Conservation (phyloP, 2,113 vertebrate species). For the Sterna hirundo region DNA sequence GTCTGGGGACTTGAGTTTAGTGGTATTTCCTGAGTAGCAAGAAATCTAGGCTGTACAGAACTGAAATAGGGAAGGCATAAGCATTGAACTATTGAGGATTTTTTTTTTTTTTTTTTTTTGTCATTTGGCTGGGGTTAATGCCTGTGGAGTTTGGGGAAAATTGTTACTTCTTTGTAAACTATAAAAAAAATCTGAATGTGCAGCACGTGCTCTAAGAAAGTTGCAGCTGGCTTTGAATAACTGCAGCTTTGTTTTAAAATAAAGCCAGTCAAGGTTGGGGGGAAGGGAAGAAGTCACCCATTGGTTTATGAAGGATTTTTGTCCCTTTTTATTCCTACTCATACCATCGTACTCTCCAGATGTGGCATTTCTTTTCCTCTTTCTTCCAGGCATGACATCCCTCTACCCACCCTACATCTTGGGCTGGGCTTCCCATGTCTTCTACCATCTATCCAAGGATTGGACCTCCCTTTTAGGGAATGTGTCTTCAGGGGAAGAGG, state of each 20-base stretch:
- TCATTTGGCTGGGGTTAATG: neutral
- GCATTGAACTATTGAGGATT: neutral
- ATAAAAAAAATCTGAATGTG: neutral
- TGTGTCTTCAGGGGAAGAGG: slow-evolving; percentile 28
- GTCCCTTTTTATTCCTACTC: neutral
- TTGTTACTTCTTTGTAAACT: neutral
- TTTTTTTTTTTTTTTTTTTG: neutral
- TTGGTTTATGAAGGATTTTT: neutral
- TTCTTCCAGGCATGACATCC: slow-evolving; percentile 20
- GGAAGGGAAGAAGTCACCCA: neutral
- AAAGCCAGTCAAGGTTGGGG: neutral
- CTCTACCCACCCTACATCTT: slow-evolving; percentile 24
- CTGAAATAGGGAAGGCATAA: neutral
- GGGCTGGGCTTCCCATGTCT: slow-evolving; percentile 15
- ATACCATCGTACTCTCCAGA: neutral
- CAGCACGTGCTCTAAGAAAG: neutral
- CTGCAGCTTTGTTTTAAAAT: neutral
- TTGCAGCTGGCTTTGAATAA: neutral
- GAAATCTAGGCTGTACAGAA: neutral
- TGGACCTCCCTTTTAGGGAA: slow-evolving; percentile 18
- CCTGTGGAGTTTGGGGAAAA: neutral
- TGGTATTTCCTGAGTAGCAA: neutral
- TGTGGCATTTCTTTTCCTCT: slow-evolving; percentile 16
- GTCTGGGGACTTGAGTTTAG: neutral
- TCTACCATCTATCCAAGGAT: slow-evolving; percentile 2